phyloP scores from a whole-genome alignment of 2,888 invertebrate species.

The Erannis defoliaria region DNA sequence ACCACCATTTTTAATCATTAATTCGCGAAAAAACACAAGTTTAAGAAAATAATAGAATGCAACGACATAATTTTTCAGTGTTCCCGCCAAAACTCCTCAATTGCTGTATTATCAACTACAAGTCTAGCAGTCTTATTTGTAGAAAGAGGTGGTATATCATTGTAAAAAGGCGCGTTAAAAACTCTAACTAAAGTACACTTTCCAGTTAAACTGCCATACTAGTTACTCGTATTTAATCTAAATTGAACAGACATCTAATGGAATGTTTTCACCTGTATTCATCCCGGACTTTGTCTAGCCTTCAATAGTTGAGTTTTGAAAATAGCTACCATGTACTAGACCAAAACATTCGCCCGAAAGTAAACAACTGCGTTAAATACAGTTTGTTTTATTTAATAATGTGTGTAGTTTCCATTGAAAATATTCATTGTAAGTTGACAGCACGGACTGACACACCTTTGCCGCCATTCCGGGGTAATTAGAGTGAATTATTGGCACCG shows the following conservation, averaged over 20 bases:
- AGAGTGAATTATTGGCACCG: too few species aligned
- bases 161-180: too few species aligned
- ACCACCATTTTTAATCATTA: too few species aligned
- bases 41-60: too few species aligned
- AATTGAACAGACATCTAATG: constrained; percentile 2
- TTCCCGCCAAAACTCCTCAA: too few species aligned
- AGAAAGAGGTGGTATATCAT: too few species aligned
- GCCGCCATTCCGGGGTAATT: neutral
- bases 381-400: constrained; percentile 23
- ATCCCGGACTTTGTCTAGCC: constrained; percentile 11
- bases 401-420: constrained; percentile 8
- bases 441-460: constrained; percentile 15
- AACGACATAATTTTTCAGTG: too few species aligned
- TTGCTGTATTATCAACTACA: too few species aligned
- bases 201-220: neutral
- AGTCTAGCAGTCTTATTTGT: too few species aligned
- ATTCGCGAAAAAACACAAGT: too few species aligned
- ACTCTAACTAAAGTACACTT: neutral
- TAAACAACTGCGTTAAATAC: constrained; percentile 19
- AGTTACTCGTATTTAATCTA: too few species aligned
- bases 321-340: neutral
- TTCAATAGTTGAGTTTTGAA: constrained; percentile 11
- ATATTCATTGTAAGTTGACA: constrained; percentile 23
- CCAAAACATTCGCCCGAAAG: constrained; percentile 7
- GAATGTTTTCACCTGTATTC: neutral